These are phyloP conservation scores for Hyposoter dolosus DNA, from an alignment of 2,888 invertebrate genomes.

Conservation along the genomic window DNA sequence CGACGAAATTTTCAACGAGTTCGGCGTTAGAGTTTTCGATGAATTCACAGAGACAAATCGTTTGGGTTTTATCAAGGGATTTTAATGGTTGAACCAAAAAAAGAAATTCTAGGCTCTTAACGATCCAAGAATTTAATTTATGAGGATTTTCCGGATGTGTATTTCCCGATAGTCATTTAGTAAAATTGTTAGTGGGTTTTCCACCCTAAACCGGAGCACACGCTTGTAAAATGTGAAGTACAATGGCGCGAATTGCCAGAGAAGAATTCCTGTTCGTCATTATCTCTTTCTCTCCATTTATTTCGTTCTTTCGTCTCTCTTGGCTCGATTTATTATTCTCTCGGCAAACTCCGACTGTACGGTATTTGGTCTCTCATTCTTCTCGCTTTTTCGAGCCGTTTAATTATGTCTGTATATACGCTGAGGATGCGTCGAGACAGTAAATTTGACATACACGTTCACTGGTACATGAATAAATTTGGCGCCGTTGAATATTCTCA, in stretches of 20 bases:
- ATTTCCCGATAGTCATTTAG: slow-evolving; percentile 36
- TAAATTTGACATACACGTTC: slow-evolving; percentile 2
- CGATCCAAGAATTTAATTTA: slow-evolving; percentile 17
- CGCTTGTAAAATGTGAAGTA: slow-evolving; percentile 34
- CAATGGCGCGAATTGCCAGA: not conserved
- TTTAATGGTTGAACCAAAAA: not conserved
- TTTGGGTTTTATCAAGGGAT: slow-evolving; percentile 4
- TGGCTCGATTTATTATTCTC: slow-evolving; percentile 61
- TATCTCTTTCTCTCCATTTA: slow-evolving; percentile 10
- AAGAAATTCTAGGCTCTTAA: slow-evolving; percentile 4
- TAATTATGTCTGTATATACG: slow-evolving; percentile 57
- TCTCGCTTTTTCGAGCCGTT: slow-evolving; percentile 62
- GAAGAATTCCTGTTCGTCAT: slow-evolving; percentile 22
- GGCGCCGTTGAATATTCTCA: slow-evolving; percentile 37
- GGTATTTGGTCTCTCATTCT: slow-evolving; percentile 49
- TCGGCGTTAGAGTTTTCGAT: not conserved
- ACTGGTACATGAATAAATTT: slow-evolving; percentile 3
- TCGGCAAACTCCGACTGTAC: slow-evolving; percentile 53
- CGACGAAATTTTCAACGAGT: not conserved
- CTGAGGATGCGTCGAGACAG: slow-evolving; percentile 20
- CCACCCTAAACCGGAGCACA: slow-evolving; percentile 3
- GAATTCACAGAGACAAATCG: slow-evolving; percentile 3
- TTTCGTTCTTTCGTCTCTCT: not conserved
- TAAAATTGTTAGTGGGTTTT: slow-evolving; percentile 4
- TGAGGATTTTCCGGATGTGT: slow-evolving; percentile 3